Evolutionary conservation across 2,113 vertebrate genomes (phyloP), one percentile per base, ranked within the genome.

Genomic region (Falco punctatus): DNA sequence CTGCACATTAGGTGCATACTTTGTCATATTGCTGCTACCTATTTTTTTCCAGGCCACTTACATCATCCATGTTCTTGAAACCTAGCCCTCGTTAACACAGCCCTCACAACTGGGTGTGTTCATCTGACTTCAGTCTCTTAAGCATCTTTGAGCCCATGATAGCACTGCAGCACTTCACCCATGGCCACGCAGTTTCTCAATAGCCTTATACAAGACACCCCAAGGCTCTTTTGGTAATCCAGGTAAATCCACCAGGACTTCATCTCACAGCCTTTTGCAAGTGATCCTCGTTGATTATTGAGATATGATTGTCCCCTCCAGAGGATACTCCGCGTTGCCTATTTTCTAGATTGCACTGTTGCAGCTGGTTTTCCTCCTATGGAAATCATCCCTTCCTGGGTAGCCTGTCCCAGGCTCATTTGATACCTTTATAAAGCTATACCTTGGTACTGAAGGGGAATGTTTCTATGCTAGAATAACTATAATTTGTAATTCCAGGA

Each of bases 131-230:
- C 0, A 0, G 3, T 35, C 18, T 35, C 11, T 66, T 24, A 28
- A 27, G 15, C 11, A 71, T 8, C 61, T 48, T 16, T 26, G 15
- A 88, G 44, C 8, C 49, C 17, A 2, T 13, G 18, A 32, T 15
- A 79, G 27, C 38, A 26, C 27, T 15, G 3, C 15, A 80, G 24
- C 27, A n/a, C 22, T 54, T 70, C 1, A 3, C 28, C n/a, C 27
- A 19, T 1, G 9, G 20, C 49, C 66, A 42, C 4, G 4, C 6
- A 62, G 18, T n/a, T 44, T 66, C 64, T 70, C 24, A 30, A 32
- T 1, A 59, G 3, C 26, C 30, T 74, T 0, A 0, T 61, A 30
- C 16, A n/a, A 0, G 6, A 46, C 5, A 9, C 7, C 26, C 55
- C 40, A 65, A 61, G 20, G 18, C 4, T n/a, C 64, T 52, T 61